Conservation (phyloP, 2,888 invertebrate genomes). For the Timema cristinae region DNA sequence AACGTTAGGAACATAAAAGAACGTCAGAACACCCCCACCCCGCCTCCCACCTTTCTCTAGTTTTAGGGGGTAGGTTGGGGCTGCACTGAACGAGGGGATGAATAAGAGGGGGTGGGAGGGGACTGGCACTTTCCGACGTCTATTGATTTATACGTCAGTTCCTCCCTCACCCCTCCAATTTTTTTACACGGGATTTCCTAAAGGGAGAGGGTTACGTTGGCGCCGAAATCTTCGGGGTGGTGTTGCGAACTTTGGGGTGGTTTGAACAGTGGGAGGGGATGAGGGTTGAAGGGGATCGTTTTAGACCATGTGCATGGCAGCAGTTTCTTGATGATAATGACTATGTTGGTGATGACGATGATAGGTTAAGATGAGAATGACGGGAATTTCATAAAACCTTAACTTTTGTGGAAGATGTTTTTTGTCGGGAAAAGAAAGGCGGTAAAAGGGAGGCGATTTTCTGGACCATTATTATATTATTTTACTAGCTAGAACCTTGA, state of each 20-base stretch:
- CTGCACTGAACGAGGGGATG: too few relatives aligned
- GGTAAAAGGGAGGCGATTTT: too few relatives aligned
- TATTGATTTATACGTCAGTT: constrained; percentile 30
- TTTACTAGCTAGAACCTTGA: too few relatives aligned
- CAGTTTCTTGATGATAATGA: too few relatives aligned
- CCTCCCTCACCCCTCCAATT: not conserved
- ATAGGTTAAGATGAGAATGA: constrained; percentile 14
- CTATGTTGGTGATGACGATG: not conserved
- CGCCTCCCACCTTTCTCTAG: too few relatives aligned
- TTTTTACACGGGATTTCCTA: constrained; percentile 2
- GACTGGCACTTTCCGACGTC: constrained; percentile 18
- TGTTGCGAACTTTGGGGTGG: not conserved
- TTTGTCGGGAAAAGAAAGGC: too few relatives aligned
- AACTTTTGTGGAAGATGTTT: too few relatives aligned
- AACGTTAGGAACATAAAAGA: not conserved
- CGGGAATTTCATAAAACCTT: constrained; percentile 6
- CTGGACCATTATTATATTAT: too few relatives aligned
- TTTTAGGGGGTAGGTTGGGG: too few relatives aligned
- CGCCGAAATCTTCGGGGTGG: not conserved
- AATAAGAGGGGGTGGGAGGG: constrained; percentile 4
- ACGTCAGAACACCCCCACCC: constrained; percentile 3
- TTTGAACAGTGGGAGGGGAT: not conserved
- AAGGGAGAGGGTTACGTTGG: constrained; percentile 1
- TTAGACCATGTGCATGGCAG: too few relatives aligned
- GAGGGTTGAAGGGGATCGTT: not conserved